Percentiles rank a stretch among this genome's conserved stretches.
phyloP scores from a whole-genome alignment of 1,140 invertebrate species.

The Euura lappo region DNA sequence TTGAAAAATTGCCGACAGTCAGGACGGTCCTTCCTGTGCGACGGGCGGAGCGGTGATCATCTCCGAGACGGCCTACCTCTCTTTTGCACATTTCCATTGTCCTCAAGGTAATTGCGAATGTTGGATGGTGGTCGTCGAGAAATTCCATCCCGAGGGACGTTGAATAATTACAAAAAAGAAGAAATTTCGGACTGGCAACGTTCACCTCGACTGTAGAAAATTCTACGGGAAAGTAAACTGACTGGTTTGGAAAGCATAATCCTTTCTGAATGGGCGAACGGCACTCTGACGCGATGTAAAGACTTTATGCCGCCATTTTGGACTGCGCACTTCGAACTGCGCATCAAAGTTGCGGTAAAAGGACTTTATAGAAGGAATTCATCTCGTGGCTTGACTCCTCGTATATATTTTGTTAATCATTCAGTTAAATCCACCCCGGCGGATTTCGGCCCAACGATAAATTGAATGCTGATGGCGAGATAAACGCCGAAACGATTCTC shows the following conservation, averaged over 20 bases:
- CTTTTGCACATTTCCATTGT: slow-evolving; percentile 7
- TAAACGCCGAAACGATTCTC: not conserved
- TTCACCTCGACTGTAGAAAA: too few species aligned
- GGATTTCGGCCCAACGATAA: not conserved
- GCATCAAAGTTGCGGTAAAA: too few species aligned
- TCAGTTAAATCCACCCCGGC: not conserved
- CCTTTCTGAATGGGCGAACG: too few species aligned
- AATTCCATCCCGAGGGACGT: not conserved
- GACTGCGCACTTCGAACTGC: too few species aligned
- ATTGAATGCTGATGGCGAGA: not conserved
- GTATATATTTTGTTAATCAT: not conserved
- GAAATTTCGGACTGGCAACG: too few species aligned
- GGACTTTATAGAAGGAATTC: not conserved
- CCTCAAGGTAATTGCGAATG: not conserved
- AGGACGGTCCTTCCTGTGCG: not conserved
- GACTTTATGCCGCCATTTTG: too few species aligned
- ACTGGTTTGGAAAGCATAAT: too few species aligned
- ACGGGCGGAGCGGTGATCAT: not conserved
- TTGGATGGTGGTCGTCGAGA: not conserved
- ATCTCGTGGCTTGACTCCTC: not conserved
- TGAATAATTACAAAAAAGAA: not conserved
- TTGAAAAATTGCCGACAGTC: slow-evolving; percentile 7
- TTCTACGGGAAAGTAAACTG: too few species aligned
- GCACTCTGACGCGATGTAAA: too few species aligned
- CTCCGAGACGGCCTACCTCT: not conserved